phyloP scores from a whole-genome alignment of 2,797 vertebrate genomes.

The Microcaecilia unicolor region DNA sequence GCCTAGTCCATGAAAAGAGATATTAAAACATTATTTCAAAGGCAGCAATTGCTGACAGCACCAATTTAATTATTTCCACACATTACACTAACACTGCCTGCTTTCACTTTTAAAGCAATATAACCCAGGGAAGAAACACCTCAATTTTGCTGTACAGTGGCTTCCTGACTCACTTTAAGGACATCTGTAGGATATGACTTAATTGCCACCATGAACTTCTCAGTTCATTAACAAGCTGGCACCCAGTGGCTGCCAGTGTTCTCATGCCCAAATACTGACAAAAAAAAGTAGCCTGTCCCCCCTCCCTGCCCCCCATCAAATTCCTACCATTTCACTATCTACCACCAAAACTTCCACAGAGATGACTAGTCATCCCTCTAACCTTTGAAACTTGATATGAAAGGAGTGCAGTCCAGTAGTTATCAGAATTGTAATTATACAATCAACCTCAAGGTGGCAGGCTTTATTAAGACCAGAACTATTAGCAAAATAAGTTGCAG shows the following conservation, averaged over 20 bases:
- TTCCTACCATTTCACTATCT: too few relatives aligned
- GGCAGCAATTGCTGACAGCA: too few relatives aligned
- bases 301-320: too few relatives aligned
- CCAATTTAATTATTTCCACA: too few relatives aligned
- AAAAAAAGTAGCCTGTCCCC: too few relatives aligned
- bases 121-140: neutral
- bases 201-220: neutral
- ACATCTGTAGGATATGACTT: neutral
- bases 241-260: neutral
- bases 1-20: too few relatives aligned
- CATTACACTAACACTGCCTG: neutral
- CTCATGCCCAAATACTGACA: neutral
- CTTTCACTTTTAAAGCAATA: neutral
- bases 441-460: slow-evolving; percentile 37
- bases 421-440: slow-evolving; percentile 17
- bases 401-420: neutral
- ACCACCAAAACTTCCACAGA: slow-evolving; percentile 5
- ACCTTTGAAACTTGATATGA: neutral
- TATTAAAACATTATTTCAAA: too few relatives aligned
- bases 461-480: neutral
- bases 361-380: neutral
- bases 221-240: neutral
- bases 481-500: neutral
- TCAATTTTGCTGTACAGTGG: neutral
- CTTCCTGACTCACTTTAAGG: neutral